A percentile compares a stretch with the other conserved stretches of the same genome.
Evolutionary conservation across 2,113 vertebrate species (phyloP).

Genomic region (Notiomystis cincta): DNA sequence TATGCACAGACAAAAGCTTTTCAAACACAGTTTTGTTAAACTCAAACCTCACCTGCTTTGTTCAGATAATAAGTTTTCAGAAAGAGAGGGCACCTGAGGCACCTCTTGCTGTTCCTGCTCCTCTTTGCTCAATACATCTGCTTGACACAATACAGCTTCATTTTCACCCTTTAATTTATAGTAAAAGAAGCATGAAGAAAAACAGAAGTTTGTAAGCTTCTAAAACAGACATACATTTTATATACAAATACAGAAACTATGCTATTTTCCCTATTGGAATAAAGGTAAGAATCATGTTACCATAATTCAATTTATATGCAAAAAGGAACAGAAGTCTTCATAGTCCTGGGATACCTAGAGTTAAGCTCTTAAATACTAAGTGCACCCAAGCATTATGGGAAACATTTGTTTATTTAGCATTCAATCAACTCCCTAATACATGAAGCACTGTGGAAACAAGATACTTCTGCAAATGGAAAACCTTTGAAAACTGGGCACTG

Average conservation of each 20-base stretch:
- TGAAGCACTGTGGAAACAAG: neutral
- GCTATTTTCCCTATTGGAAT: neutral
- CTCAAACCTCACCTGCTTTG: conserved; percentile 57
- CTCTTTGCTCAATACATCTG: neutral
- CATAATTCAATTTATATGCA: neutral
- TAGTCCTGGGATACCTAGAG: neutral
- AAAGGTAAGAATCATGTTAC: neutral
- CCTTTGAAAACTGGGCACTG: neutral
- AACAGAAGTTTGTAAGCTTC: neutral
- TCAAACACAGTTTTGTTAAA: neutral
- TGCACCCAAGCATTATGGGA: neutral
- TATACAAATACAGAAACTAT: neutral
- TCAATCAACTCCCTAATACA: neutral
- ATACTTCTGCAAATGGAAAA: neutral
- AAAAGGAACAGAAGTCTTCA: neutral
- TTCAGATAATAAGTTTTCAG: neutral
- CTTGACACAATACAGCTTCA: conserved; percentile 33
- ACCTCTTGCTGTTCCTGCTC: neutral
- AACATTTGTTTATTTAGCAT: neutral
- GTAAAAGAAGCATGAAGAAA: conserved; percentile 9
- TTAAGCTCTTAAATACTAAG: neutral
- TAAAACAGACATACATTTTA: neutral
- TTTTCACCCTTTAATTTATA: conserved; percentile 36
- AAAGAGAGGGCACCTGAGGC: neutral
- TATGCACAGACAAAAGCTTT: neutral